Percentiles rank a stretch among this genome's conserved stretches.
Evolutionary conservation across 2,888 invertebrate genomes (phyloP).

Genomic region (Zonitis immaculata): DNA sequence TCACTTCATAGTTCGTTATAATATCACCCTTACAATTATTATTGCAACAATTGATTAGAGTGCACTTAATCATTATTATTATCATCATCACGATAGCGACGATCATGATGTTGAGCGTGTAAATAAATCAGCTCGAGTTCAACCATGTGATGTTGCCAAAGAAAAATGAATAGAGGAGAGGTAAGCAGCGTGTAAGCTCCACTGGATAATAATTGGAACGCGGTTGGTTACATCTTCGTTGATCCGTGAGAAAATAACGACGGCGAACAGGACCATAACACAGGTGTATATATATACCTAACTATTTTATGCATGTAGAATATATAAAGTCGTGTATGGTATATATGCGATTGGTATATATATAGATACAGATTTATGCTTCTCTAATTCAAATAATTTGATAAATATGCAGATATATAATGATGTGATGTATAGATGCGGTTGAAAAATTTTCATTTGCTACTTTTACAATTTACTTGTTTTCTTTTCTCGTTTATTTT

Average conservation of each 20-base stretch:
- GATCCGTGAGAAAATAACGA: conserved; percentile 49
- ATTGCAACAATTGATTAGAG: neutral
- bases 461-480: no score
- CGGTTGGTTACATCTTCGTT: conserved; percentile 47
- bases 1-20: neutral
- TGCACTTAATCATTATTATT: no score
- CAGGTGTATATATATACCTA: no score
- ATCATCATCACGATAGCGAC: conserved; percentile 4
- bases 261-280: conserved; percentile 31
- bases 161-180: conserved; percentile 7
- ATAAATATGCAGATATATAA: conserved; percentile 15
- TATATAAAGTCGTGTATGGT: no score
- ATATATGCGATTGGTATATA: conserved; percentile 14
- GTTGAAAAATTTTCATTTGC: conserved; percentile 2
- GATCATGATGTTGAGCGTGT: conserved; percentile 2
- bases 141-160: neutral
- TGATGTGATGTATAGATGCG: conserved; percentile 17
- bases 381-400: conserved; percentile 17
- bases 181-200: conserved; percentile 31
- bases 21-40: neutral
- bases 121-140: conserved; percentile 7
- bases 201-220: conserved; percentile 45
- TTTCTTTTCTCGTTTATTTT: no score
- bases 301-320: no score
- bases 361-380: conserved; percentile 19